Percentiles rank a stretch among this genome's conserved stretches.
phyloP scores from a whole-genome alignment of 2,888 invertebrate species.

The Cacoxenus indagator region DNA sequence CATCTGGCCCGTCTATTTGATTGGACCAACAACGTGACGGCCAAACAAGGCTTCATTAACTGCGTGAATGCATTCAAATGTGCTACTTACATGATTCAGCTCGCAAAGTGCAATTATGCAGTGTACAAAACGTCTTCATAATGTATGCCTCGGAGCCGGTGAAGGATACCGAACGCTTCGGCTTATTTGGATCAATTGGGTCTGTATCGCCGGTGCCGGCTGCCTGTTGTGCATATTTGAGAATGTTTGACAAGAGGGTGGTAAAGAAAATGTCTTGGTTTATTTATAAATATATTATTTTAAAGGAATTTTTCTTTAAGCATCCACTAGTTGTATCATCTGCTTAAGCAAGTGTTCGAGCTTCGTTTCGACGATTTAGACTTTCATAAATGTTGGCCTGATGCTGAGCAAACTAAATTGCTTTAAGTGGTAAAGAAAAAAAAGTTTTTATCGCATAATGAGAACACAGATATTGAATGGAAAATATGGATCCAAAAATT shows the following conservation, averaged over 20 bases:
- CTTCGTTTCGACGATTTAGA: too few relatives aligned
- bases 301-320: too few relatives aligned
- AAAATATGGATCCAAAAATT: too few relatives aligned
- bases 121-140: conserved; percentile 60
- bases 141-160: conserved; percentile 64
- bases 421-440: too few relatives aligned
- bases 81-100: conserved; percentile 61
- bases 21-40: neutral
- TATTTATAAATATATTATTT: neutral
- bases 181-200: conserved; percentile 49
- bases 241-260: neutral
- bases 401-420: too few relatives aligned
- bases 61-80: neutral
- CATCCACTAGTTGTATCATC: too few relatives aligned
- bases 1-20: conserved; percentile 62
- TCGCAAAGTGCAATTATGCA: conserved; percentile 63
- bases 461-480: too few relatives aligned
- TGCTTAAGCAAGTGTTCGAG: too few relatives aligned
- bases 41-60: neutral
- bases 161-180: conserved; percentile 53
- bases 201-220: conserved; percentile 62
- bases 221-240: conserved; percentile 39
- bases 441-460: too few relatives aligned
- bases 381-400: too few relatives aligned
- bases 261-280: neutral